Base-by-base conservation (phyloP, 2,797 vertebrate species). In the Rhinogobio ventralis region DNA sequence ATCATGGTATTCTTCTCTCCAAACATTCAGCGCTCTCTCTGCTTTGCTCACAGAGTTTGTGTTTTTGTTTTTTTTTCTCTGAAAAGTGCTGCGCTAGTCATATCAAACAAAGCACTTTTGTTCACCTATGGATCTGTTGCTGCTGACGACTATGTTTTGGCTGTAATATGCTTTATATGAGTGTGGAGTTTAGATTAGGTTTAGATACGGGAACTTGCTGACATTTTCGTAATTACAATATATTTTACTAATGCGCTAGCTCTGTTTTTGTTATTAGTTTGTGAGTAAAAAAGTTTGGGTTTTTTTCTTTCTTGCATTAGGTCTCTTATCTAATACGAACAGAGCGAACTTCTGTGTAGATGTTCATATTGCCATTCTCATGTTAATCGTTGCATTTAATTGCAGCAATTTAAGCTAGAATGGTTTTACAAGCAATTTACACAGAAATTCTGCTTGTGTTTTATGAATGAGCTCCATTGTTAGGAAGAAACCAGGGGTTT, bases 1-100 rank as follows among this genome's bases (percentile, higher is more conserved):
- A 97, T 98, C 85, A 96, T 96, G 97, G 97, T 98, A 94, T 79
- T 71, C 67, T 80, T 85, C 82, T 85, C 42, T 81, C 55, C 46
- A 80, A 74, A 80, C 67, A 74, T 46, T 83, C 49, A 57, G 33
- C 5, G 7, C 57, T 67, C 62, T 68, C 71, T 51, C 33, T 69
- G 69, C 77, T 51, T 83, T 77, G 20, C 42, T 62, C 25, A 60
- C 42, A 45, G 39, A 68, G 55, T 87, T 77, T 73, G 20, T 79
- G n/a, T n/a, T n/a, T n/a, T n/a, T 68, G 30, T 15, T 72, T 36
- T 69, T 69, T 33, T 49, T 55, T 14, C 33, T 60, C 39, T 36
- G 19, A 67, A 66, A 86, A 75, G 30, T 60, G 81, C 85, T 83
- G 75, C 2, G 75, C 75, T 53, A 57, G 66, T 83, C 81, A 60